Base-by-base conservation (phyloP, 1,140 invertebrate species). In the Scylla paramamosain region DNA sequence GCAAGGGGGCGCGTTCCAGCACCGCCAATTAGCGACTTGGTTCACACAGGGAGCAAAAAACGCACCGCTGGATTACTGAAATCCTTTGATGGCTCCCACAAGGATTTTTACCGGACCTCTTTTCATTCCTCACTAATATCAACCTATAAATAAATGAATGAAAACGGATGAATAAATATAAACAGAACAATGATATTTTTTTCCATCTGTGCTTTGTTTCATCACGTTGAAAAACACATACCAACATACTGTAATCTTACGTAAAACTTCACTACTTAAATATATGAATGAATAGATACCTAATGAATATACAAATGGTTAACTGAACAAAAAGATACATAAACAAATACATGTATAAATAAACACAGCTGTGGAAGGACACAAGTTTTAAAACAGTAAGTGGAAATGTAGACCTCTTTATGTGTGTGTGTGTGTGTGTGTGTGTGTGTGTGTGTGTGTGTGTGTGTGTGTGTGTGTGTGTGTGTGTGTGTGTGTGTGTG, bases 41-140 rank as follows among this genome's bases (percentile, higher is more conserved):
- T 93, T 93, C 83, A 93, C 77, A 93, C 92, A 93, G 77, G 31
- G 45, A 67, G 39, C n/a, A 25, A 93, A 93, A 93, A 93, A 93
- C 45, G 92, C 92, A 82, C 92, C 92, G 86, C 48, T 93, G 92
- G 92, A 93, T 93, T 93, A 93, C 92, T 86, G 92, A 83, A 93
- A 93, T 82, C 92, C 92, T 93, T 93, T 93, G 92, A 93, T 93
- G 92, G 92, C 82, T 83, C 46, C 82, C 83, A 82, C 82, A 91
- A 91, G 29, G 48, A 91, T 59, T 91, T 91, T 77, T 77, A 77
- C 67, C 67, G 1, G 67, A 77, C 67, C 67, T 20, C 67, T 77
- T 77, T 39, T 77, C 67, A 12, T 77, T 20, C 67, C 67, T 77
- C 67, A 77, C 67, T 16, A 77, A 77, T 77, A 77, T 20, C 67